Percentiles rank a stretch among this genome's conserved stretches.
phyloP scores from a whole-genome alignment of 2,797 vertebrate genomes.

The Austrolebias charrua region DNA sequence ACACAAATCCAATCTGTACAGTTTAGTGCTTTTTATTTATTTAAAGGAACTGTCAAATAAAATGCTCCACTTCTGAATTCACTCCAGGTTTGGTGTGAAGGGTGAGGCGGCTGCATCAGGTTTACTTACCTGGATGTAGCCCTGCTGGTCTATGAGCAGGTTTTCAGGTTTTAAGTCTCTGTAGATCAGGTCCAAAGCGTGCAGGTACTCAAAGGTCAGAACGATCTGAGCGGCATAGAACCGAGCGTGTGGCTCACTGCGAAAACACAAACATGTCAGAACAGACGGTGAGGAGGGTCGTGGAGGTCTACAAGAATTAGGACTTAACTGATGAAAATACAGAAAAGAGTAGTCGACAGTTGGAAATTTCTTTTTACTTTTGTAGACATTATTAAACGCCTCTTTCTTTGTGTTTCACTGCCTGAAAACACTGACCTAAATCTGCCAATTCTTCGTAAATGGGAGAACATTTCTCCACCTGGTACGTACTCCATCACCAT shows the following conservation, averaged over 20 bases:
- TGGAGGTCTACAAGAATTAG: not conserved
- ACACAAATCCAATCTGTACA: not conserved
- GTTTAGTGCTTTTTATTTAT: not conserved
- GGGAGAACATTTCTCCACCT: constrained; percentile 94
- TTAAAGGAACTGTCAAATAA: not conserved
- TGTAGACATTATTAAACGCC: constrained; percentile 1
- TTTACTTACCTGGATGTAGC: constrained; percentile 85
- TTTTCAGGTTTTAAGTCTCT: constrained; percentile 94
- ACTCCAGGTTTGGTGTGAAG: not conserved
- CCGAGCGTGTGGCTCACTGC: constrained; percentile 89
- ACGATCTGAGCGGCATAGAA: constrained; percentile 93
- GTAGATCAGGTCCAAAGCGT: constrained; percentile 92
- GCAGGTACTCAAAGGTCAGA: constrained; percentile 93
- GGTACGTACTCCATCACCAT: constrained; percentile 95
- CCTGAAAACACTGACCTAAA: constrained; percentile 81
- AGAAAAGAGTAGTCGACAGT: not conserved
- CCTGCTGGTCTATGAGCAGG: constrained; percentile 91
- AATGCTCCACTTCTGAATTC: not conserved
- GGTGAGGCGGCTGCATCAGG: not conserved
- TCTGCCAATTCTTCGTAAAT: constrained; percentile 89
- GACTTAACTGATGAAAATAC: not conserved
- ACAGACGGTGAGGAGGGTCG: not conserved
- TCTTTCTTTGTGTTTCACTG: not conserved
- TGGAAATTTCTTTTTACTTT: not conserved
- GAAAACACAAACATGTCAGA: constrained; percentile 2